Percentiles rank a stretch among this genome's conserved stretches.
phyloP scores from a whole-genome alignment of 2,888 invertebrate species.

The Chirona hameri region DNA sequence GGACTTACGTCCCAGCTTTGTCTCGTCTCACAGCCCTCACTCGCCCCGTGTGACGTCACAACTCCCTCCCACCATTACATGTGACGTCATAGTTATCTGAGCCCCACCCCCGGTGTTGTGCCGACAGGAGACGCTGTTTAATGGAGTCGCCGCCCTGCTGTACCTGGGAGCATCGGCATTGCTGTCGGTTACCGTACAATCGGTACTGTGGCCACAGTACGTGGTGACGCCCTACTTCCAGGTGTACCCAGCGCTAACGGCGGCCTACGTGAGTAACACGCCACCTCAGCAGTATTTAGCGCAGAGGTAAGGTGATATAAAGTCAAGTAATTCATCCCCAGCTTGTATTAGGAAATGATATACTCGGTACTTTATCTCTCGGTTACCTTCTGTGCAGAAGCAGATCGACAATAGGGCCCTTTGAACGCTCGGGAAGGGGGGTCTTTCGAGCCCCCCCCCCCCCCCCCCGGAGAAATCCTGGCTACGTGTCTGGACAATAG shows the following conservation, averaged over 20 bases:
- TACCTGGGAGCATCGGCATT: conserved; percentile 75
- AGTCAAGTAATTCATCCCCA: background rate
- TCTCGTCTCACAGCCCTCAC: too few species aligned
- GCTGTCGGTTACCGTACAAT: conserved; percentile 71
- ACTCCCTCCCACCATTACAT: too few species aligned
- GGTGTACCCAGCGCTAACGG: conserved; percentile 84
- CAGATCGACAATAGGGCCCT: background rate
- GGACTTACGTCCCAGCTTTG: too few species aligned
- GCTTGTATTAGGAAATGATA: background rate
- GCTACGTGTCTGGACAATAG: too few species aligned
- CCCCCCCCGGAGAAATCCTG: too few species aligned
- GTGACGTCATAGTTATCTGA: background rate
- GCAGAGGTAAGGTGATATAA: background rate
- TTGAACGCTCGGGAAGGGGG: too few species aligned
- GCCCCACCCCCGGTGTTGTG: too few species aligned
- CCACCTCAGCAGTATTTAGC: background rate
- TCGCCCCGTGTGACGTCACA: too few species aligned
- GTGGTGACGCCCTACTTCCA: conserved; percentile 68
- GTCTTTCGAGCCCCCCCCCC: too few species aligned
- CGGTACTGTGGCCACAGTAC: conserved; percentile 72
- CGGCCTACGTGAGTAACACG: conserved; percentile 69
- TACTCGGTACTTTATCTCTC: background rate
- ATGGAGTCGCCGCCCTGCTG: conserved; percentile 68
- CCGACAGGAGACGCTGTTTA: conserved; percentile 74
- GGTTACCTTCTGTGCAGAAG: background rate